Evolutionary conservation across 2,797 vertebrate genomes (phyloP).

Genomic region (Poeciliopsis infans): DNA sequence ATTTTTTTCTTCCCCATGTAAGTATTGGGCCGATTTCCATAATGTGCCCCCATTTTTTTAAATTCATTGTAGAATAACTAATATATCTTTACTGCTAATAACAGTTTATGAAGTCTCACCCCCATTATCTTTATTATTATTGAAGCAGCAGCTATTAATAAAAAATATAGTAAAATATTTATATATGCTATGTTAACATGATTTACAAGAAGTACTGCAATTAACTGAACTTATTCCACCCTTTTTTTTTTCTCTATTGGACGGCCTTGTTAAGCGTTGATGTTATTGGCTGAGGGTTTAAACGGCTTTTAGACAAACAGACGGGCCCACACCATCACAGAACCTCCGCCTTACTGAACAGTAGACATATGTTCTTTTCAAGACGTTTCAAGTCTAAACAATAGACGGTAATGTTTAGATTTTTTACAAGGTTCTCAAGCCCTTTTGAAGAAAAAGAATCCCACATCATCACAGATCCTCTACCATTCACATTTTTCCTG

Average conservation of each 20-base stretch:
- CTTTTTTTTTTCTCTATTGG: slow-evolving; percentile 35
- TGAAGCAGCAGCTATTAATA: slow-evolving; percentile 79
- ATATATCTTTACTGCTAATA: slow-evolving; percentile 76
- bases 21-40: slow-evolving; percentile 82
- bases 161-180: slow-evolving; percentile 79
- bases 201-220: slow-evolving; percentile 50
- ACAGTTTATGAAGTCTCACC: slow-evolving; percentile 74
- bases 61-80: slow-evolving; percentile 76
- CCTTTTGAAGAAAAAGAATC: background rate
- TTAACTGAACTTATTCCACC: slow-evolving; percentile 67
- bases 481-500: background rate
- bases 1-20: slow-evolving; percentile 63
- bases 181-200: slow-evolving; percentile 74
- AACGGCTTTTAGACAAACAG: background rate
- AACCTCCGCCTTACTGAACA: background rate
- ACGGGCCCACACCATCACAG: background rate
- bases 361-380: background rate
- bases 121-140: slow-evolving; percentile 72
- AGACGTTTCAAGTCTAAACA: background rate
- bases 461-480: background rate
- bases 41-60: slow-evolving; percentile 76
- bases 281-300: slow-evolving; percentile 55
- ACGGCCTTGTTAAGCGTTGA: slow-evolving; percentile 31
- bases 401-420: background rate
- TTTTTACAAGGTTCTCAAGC: background rate